Evolutionary conservation across 2,113 vertebrate species (phyloP).

Genomic region (Xiphophorus maculatus): DNA sequence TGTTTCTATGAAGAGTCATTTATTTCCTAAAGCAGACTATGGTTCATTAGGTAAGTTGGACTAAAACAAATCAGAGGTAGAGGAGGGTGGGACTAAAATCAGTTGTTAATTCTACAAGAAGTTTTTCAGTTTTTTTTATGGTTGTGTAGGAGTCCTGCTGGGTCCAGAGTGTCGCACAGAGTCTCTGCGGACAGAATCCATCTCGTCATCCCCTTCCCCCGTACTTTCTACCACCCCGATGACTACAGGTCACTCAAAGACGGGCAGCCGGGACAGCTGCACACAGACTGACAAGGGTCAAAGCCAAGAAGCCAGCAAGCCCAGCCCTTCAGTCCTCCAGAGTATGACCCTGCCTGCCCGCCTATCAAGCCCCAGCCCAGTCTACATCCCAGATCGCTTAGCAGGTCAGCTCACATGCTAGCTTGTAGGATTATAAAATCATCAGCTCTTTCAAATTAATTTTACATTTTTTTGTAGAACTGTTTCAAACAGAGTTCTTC

Average conservation of each 20-base stretch:
- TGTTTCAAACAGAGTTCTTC: too few relatives aligned
- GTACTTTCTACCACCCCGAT: constrained; percentile 89
- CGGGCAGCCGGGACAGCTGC: constrained; percentile 94
- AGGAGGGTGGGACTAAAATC: too few relatives aligned
- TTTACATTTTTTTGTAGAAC: too few relatives aligned
- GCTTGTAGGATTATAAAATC: background rate
- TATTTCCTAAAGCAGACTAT: too few relatives aligned
- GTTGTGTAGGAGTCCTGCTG: constrained; percentile 87
- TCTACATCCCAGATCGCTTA: constrained; percentile 82
- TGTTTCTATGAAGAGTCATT: too few relatives aligned
- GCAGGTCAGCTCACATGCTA: constrained; percentile 59
- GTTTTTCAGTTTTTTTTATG: background rate
- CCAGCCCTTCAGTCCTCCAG: constrained; percentile 75
- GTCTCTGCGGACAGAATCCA: constrained; percentile 87
- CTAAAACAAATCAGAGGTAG: too few relatives aligned
- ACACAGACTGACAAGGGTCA: constrained; percentile 91
- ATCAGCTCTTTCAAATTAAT: too few relatives aligned
- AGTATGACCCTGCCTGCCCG: constrained; percentile 71
- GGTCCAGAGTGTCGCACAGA: constrained; percentile 91
- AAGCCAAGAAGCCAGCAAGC: constrained; percentile 80
- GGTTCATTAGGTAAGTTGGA: too few relatives aligned
- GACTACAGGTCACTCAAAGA: constrained; percentile 90
- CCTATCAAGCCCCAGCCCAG: constrained; percentile 78
- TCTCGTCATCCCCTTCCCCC: constrained; percentile 93
- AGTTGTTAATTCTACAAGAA: too few relatives aligned